Evolutionary conservation across 2,113 vertebrate species (phyloP).

Genomic region (Strigops habroptila): DNA sequence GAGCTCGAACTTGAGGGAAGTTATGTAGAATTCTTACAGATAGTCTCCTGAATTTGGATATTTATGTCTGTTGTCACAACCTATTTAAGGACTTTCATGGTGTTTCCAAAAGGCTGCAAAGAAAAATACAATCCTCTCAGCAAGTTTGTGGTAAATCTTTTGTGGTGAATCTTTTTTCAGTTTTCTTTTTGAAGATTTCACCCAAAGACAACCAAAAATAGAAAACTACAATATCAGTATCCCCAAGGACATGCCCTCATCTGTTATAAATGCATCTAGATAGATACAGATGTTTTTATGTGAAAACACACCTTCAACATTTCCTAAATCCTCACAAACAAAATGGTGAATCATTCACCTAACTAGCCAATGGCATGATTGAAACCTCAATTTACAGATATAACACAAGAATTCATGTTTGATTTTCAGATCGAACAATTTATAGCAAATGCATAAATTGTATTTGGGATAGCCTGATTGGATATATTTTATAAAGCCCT

Average conservation of each 20-base stretch:
- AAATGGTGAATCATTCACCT: not conserved
- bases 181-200: not conserved
- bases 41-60: not conserved
- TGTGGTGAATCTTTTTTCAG: not conserved
- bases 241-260: not conserved
- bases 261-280: not conserved
- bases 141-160: not conserved
- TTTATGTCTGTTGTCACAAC: not conserved
- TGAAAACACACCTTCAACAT: not conserved
- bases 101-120: not conserved
- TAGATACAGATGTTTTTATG: not conserved
- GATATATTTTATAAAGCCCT: not conserved
- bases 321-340: not conserved
- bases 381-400: not conserved
- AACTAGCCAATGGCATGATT: not conserved
- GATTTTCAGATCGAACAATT: not conserved
- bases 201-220: not conserved
- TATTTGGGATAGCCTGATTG: not conserved
- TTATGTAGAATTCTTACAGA: not conserved
- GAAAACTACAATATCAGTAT: fast-evolving
- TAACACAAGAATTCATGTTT: not conserved
- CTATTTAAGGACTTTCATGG: not conserved
- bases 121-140: not conserved
- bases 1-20: not conserved
- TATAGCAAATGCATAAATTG: not conserved